phyloP scores from a whole-genome alignment of 1,140 invertebrate genomes.

The Andricus grossulariae region DNA sequence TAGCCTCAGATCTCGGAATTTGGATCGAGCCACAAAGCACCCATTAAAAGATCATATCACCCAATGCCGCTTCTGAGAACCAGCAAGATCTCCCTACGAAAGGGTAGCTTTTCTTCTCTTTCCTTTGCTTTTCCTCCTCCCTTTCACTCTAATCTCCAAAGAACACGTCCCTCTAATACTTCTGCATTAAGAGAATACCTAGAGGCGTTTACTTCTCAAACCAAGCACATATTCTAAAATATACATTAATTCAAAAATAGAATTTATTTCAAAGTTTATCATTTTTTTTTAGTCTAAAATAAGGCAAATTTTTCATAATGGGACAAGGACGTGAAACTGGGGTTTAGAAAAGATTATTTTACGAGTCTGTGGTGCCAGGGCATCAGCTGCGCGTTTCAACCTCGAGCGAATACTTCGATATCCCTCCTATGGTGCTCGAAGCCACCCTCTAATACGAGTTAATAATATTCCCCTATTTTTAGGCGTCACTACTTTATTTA shows the following conservation, averaged over 20 bases:
- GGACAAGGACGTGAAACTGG: constrained; percentile 41
- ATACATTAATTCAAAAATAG: neutral
- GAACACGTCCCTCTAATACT: constrained; percentile 34
- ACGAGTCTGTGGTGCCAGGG: constrained; percentile 46
- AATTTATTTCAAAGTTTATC: neutral
- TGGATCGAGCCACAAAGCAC: constrained; percentile 75
- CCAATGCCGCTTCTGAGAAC: constrained; percentile 64
- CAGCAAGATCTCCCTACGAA: constrained; percentile 57
- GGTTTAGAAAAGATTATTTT: constrained; percentile 61
- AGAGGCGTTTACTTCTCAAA: neutral
- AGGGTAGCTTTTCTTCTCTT: constrained; percentile 49
- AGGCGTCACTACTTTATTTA: constrained; percentile 67
- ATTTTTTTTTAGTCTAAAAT: neutral
- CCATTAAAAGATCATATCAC: constrained; percentile 77
- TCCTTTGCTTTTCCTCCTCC: constrained; percentile 43
- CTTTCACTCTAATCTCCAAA: constrained; percentile 35
- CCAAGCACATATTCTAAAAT: constrained; percentile 16
- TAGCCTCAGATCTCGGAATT: constrained; percentile 70
- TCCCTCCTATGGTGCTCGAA: constrained; percentile 35
- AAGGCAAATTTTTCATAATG: neutral
- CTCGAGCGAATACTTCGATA: constrained; percentile 38
- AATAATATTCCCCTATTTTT: constrained; percentile 69
- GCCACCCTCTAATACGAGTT: constrained; percentile 66
- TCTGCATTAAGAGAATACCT: neutral
- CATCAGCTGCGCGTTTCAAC: constrained; percentile 62